Evolutionary conservation across 2,888 invertebrate genomes (phyloP).

Genomic region (Hoplodrina ambigua): DNA sequence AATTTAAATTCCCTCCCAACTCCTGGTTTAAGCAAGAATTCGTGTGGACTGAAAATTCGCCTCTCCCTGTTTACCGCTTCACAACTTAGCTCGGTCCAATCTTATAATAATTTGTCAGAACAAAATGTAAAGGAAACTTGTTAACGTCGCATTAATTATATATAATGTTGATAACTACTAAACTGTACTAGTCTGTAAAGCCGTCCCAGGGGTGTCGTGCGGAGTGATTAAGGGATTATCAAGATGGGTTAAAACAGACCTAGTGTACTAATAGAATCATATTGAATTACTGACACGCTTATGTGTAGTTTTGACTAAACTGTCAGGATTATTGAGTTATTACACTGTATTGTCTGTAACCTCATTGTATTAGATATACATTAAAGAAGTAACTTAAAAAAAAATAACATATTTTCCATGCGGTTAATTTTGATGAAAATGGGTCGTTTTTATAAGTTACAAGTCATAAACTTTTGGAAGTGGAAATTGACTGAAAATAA

Average conservation of each 20-base stretch:
- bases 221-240: slow-evolving; percentile 30
- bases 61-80: slow-evolving; percentile 49
- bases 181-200: slow-evolving; percentile 5
- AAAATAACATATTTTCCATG: too few species aligned
- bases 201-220: slow-evolving; percentile 15
- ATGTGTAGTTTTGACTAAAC: slow-evolving; percentile 16
- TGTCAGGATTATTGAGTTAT: slow-evolving; percentile 21
- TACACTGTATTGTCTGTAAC: too few species aligned
- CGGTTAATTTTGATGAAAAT: too few species aligned
- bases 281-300: slow-evolving; percentile 32
- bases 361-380: too few species aligned
- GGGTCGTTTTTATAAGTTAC: too few species aligned
- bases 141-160: slow-evolving; percentile 45
- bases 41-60: slow-evolving; percentile 51
- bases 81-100: slow-evolving; percentile 49
- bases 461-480: too few species aligned
- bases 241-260: slow-evolving; percentile 16
- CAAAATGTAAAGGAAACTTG: slow-evolving; percentile 37
- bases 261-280: slow-evolving; percentile 39
- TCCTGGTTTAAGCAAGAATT: slow-evolving; percentile 42
- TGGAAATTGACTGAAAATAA: too few species aligned
- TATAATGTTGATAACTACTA: slow-evolving; percentile 23
- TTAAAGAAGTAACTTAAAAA: too few species aligned
- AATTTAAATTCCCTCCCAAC: slow-evolving; percentile 32
- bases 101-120: slow-evolving; percentile 54